These are phyloP conservation scores for Callipepla californica DNA, from an alignment of 2,113 vertebrate species.

Conservation along the genomic window DNA sequence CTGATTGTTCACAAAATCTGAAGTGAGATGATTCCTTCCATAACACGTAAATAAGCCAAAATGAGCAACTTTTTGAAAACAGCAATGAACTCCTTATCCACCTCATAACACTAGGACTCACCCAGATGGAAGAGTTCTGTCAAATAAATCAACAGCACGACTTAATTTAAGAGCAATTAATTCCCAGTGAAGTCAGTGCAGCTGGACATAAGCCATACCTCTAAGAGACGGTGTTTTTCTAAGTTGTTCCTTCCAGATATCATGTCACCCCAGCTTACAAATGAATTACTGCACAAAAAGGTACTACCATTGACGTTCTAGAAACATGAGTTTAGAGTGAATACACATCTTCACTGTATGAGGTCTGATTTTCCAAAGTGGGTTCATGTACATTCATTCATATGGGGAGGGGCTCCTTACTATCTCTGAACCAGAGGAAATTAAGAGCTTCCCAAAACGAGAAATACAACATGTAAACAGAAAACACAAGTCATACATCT, in stretches of 20 bases:
- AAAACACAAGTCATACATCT: not conserved
- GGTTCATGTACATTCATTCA: not conserved
- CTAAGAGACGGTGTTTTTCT: not conserved
- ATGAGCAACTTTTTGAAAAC: not conserved
- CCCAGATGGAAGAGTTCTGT: not conserved
- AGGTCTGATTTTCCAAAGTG: not conserved
- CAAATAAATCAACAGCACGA: not conserved
- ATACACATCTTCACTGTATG: not conserved
- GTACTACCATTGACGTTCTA: not conserved
- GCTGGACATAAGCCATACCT: not conserved
- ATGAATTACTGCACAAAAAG: not conserved
- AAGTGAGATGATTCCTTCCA: not conserved
- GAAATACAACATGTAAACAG: not conserved
- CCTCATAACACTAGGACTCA: not conserved
- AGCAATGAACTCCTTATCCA: not conserved
- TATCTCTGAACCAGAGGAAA: not conserved
- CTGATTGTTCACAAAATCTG: not conserved
- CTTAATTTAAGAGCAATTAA: conserved; percentile 5
- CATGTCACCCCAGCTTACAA: not conserved
- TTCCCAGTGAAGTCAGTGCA: not conserved
- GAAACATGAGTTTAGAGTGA: not conserved
- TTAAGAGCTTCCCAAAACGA: not conserved
- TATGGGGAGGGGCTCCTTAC: not conserved
- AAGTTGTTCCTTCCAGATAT: not conserved
- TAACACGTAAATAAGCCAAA: not conserved